Percentiles rank a stretch among this genome's conserved stretches.
These are phyloP conservation scores for Heliothis virescens DNA, from an alignment of 1,140 invertebrate genomes.

Conservation along the genomic window DNA sequence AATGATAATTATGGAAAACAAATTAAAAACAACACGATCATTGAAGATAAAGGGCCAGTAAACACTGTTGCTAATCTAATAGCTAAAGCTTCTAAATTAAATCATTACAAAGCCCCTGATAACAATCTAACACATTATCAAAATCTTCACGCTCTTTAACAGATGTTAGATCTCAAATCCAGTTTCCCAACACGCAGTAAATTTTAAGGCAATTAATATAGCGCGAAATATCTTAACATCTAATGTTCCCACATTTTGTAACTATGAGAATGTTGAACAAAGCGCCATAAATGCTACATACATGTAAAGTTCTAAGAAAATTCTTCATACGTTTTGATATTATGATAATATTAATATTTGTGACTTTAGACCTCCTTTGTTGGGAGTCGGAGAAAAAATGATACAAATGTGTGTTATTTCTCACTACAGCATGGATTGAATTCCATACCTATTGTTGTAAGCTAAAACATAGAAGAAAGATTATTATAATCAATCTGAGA, in stretches of 20 bases:
- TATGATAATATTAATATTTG: constrained; percentile 29
- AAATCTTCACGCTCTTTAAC: constrained; percentile 35
- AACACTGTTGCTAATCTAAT: neutral
- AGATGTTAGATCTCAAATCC: neutral
- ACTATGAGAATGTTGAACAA: constrained; percentile 44
- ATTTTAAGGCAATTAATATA: constrained; percentile 43
- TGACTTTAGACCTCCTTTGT: constrained; percentile 29
- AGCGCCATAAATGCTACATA: constrained; percentile 19
- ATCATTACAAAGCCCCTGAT: constrained; percentile 16
- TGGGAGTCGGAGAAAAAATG: constrained; percentile 1
- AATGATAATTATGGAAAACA: neutral
- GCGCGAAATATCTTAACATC: constrained; percentile 31
- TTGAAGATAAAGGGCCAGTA: neutral
- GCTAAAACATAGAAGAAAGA: neutral
- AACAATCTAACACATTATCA: constrained; percentile 12
- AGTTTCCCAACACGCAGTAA: constrained; percentile 35
- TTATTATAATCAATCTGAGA: too few relatives aligned
- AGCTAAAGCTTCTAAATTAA: neutral
- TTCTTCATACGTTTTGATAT: constrained; percentile 32
- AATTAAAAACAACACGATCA: neutral
- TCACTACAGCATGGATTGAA: too few relatives aligned
- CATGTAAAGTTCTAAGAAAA: constrained; percentile 37
- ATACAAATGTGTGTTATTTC: neutral
- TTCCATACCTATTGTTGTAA: neutral
- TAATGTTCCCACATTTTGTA: constrained; percentile 46